Percentiles rank a stretch among this genome's conserved stretches.
phyloP scores from a whole-genome alignment of 53 echinoderm and acorn worm genomes.

The Mesocentrotus franciscanus region DNA sequence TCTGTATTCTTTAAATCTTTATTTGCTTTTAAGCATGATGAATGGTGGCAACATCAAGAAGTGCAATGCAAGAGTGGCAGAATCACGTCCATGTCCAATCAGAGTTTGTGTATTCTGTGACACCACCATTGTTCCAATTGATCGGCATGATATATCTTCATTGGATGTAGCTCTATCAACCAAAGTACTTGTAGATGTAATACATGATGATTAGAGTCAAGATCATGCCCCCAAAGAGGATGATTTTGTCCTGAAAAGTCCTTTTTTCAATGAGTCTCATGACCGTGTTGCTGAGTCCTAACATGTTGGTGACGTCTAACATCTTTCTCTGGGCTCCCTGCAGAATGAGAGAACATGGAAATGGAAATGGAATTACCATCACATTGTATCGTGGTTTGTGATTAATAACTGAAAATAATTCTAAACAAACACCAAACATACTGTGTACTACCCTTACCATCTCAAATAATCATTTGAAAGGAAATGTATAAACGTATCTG shows the following conservation, averaged over 20 bases:
- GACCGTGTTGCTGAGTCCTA: conserved; percentile 95
- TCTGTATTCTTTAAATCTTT: not conserved
- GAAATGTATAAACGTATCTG: too few relatives aligned
- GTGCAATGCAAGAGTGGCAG: not conserved
- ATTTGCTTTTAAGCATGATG: not conserved
- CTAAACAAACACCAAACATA: not conserved
- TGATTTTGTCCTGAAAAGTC: conserved; percentile 88
- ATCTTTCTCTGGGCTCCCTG: conserved; percentile 92
- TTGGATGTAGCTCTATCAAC: conserved; percentile 39
- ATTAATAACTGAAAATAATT: not conserved
- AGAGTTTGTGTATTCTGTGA: not conserved
- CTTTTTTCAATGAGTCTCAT: conserved; percentile 98
- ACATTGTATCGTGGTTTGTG: not conserved
- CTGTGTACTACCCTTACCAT: too few relatives aligned
- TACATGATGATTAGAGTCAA: conserved; percentile 93
- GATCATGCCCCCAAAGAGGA: conserved; percentile 96
- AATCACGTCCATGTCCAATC: not conserved
- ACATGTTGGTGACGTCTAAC: conserved; percentile 84
- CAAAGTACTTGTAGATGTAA: conserved; percentile 83
- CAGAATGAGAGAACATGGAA: not conserved
- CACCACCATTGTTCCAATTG: not conserved
- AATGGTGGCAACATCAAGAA: not conserved
- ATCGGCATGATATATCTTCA: not conserved
- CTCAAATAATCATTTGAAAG: too few relatives aligned
- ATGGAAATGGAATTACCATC: not conserved